Conservation (phyloP, 2,797 vertebrate species). For the Chaenodraco wilsoni region DNA sequence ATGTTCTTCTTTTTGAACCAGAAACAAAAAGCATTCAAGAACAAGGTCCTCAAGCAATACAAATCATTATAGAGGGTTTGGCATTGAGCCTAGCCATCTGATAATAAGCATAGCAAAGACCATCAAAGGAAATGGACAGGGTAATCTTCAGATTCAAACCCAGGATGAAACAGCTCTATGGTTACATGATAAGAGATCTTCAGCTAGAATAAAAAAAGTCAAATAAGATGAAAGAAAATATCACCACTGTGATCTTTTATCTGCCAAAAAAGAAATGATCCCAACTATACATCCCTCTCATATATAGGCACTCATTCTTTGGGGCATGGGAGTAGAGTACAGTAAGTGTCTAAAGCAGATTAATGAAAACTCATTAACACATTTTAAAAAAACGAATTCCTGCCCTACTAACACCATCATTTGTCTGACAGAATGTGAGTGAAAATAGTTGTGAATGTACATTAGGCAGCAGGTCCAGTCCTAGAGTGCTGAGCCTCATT, state of each 20-base stretch:
- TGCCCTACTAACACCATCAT: constrained; percentile 52
- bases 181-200: constrained; percentile 8
- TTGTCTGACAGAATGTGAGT: constrained; percentile 39
- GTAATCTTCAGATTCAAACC: constrained; percentile 10
- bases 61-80: not conserved
- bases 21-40: not conserved
- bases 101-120: constrained; percentile 15
- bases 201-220: not conserved
- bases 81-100: not conserved
- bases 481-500: constrained; percentile 45
- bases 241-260: constrained; percentile 33
- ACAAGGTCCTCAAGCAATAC: not conserved
- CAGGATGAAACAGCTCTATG: constrained; percentile 3
- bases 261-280: constrained; percentile 5
- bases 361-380: constrained; percentile 45
- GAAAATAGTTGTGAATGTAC: constrained; percentile 46
- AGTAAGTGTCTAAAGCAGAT: constrained; percentile 40
- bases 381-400: constrained; percentile 2
- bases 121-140: constrained; percentile 17
- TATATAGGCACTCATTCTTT: constrained; percentile 21
- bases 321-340: constrained; percentile 17
- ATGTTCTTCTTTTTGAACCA: not conserved
- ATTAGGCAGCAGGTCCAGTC: constrained; percentile 42
- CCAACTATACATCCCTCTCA: not conserved
- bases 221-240: constrained; percentile 14